A percentile compares a stretch with the other conserved stretches of the same genome.
Evolutionary conservation across 2,113 vertebrate genomes (phyloP).

Genomic region (Passer montanus): DNA sequence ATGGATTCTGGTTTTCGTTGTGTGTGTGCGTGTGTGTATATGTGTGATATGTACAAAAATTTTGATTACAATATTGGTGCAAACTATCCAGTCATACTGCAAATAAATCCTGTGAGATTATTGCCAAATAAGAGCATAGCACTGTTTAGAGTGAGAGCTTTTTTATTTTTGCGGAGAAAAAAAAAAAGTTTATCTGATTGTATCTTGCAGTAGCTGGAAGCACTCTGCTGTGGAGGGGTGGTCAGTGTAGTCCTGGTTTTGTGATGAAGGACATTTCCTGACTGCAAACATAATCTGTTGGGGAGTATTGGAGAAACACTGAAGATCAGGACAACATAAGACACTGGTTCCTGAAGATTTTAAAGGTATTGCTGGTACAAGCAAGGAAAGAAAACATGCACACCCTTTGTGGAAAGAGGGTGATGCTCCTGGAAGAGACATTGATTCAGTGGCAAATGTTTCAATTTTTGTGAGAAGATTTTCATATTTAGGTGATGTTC

Average conservation of each 20-base stretch:
- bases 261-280: background rate
- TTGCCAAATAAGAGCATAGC: background rate
- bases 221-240: background rate
- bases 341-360: background rate
- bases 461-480: background rate
- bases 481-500: background rate
- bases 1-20: background rate
- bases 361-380: background rate
- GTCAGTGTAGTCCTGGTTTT: background rate
- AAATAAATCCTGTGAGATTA: background rate
- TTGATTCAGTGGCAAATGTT: background rate
- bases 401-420: rapidly evolving
- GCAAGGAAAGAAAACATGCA: rapidly evolving
- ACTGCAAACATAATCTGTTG: background rate
- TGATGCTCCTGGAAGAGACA: background rate
- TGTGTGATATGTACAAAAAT: background rate
- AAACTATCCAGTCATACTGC: background rate
- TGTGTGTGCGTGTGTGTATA: background rate
- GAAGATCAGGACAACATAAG: background rate
- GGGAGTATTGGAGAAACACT: background rate
- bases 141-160: background rate
- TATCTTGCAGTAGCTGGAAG: background rate
- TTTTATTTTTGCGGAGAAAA: rapidly evolving
- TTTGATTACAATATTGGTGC: slow-evolving; percentile 12
- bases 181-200: background rate